Conservation (phyloP, 1,140 invertebrate species). For the Sycobia sp. region DNA sequence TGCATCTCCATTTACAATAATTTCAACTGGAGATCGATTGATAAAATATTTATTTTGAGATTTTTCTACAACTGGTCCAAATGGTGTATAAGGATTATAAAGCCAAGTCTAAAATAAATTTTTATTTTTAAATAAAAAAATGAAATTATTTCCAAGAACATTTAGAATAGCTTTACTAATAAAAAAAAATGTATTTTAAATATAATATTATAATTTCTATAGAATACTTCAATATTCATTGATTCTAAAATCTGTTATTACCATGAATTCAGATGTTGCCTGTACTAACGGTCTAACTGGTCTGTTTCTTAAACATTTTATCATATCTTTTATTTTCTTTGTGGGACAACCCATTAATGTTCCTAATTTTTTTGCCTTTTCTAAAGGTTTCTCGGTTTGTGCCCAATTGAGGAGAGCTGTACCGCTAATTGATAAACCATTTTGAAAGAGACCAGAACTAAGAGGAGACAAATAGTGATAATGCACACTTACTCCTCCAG, state of each 20-base stretch:
- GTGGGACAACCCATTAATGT: slow-evolving; percentile 72
- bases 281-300: slow-evolving; percentile 65
- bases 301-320: slow-evolving; percentile 72
- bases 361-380: slow-evolving; percentile 72
- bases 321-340: slow-evolving; percentile 63
- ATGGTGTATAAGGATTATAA: slow-evolving; percentile 68
- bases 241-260: slow-evolving; percentile 37
- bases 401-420: slow-evolving; percentile 75
- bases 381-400: slow-evolving; percentile 67
- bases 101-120: slow-evolving; percentile 58
- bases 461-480: slow-evolving; percentile 67
- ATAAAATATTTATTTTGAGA: slow-evolving; percentile 63
- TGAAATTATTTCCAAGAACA: too few species aligned
- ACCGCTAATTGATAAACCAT: slow-evolving; percentile 81
- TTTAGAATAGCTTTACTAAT: too few species aligned
- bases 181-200: too few species aligned
- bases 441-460: slow-evolving; percentile 51
- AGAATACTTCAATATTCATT: neutral
- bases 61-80: slow-evolving; percentile 67
- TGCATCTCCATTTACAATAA: slow-evolving; percentile 60
- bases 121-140: slow-evolving; percentile 29
- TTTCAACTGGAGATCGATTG: slow-evolving; percentile 62
- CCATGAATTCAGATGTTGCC: slow-evolving; percentile 57
- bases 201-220: neutral
- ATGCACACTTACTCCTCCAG: slow-evolving; percentile 64